Evolutionary conservation across 2,797 vertebrate species (phyloP).

Genomic region (Sparidentex hasta): DNA sequence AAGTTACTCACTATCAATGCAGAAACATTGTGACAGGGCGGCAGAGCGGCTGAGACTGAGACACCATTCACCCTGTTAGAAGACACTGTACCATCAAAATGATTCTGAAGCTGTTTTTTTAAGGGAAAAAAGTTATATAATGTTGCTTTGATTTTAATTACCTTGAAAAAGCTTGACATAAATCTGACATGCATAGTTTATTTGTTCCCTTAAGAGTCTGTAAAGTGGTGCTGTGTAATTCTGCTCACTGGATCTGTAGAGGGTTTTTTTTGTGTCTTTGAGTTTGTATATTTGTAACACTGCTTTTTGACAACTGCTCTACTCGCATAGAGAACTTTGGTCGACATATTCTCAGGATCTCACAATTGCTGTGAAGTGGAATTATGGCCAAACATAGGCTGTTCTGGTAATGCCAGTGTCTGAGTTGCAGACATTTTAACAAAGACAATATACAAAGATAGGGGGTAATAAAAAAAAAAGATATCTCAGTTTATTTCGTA

Average conservation of each 20-base stretch:
- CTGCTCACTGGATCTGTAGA: not conserved
- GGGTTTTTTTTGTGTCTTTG: no score
- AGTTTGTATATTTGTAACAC: not conserved
- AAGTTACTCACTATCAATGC: no score
- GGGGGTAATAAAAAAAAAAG: constrained; percentile 3
- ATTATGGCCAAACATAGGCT: not conserved
- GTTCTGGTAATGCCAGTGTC: not conserved
- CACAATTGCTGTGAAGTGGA: not conserved
- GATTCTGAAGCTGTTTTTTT: no score
- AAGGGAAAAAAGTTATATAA: no score
- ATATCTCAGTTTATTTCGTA: constrained; percentile 1
- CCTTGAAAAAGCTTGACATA: no score
- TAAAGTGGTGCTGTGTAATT: not conserved
- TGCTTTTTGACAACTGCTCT: not conserved
- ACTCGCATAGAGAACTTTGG: not conserved
- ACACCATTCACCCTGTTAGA: no score
- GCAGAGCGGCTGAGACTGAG: no score
- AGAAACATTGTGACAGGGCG: no score
- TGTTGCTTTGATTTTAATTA: no score
- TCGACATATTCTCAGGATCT: not conserved
- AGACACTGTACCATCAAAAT: no score
- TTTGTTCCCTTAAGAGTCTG: not conserved
- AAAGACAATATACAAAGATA: not conserved
- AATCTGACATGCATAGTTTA: not conserved
- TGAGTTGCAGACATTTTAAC: not conserved